Evolutionary conservation across 2,888 invertebrate genomes (phyloP), one percentile per base, ranked within the genome.

Genomic region (Lepidocyrtinus sp.): DNA sequence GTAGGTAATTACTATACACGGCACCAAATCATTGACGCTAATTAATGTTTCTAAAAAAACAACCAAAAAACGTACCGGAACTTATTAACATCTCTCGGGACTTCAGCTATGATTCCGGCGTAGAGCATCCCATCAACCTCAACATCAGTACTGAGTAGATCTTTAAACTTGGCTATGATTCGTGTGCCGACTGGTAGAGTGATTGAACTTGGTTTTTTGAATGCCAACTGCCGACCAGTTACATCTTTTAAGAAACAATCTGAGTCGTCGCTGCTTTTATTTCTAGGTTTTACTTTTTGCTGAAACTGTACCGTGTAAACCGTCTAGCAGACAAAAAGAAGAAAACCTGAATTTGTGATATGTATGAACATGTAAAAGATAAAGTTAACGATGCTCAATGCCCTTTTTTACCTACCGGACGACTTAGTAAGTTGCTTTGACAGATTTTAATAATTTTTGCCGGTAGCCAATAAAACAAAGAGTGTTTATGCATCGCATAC

Each of bases 91-190:
- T 91, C 91, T 87, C 93, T 94, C 0, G 95, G 94, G 70, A 93
- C 92, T 87, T 96, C 96, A 0, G 95, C 95, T 0, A 96, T 91
- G 0, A 96, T 92, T 0, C 96, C 96, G 0, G 95, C 93, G 88
- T 94, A 95, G 88, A 90, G 94, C 19, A 83, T 73, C 12, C 85
- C 86, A 87, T 88, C 27, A 5, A 82, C 85, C 1, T 76, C 75
- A 7, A 69, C 68, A 61, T 84, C 85, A 7, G 81, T 80, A n/a
- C 81, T 75, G n/a, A 84, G 75, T 7, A 91, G 90, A 85, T 94
- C 94, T 82, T 91, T 92, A 88, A 95, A 96, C 67, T 94, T 90
- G 0, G 97, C 96, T 76, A 97, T 94, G 0, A 97, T 93, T 64
- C 97, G 90, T 0, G 94, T 94, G 89, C 96, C 96, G 5, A 97